Base-by-base conservation (phyloP, 1,140 invertebrate species). In the Meloidogyne exigua region DNA sequence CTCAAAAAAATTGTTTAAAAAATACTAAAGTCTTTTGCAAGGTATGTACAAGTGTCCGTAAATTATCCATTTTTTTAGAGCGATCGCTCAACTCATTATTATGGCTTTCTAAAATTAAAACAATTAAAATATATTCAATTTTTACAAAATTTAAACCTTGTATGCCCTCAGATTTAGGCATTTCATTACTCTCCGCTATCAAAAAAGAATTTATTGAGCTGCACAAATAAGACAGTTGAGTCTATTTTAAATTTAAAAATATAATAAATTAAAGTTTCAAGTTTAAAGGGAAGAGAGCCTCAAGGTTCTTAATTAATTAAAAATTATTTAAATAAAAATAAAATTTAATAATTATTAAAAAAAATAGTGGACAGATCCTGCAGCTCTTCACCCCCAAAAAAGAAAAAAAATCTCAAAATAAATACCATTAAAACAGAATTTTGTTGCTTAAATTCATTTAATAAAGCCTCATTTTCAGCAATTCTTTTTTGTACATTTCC, bases 401-500 rank as follows among this genome's bases (percentile, higher is more conserved):
- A 32, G 10, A 9, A 28, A 65, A 15, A 72, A 36, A 72, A 39
- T 63, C 9, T 36, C 18, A 11, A 70, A n/a, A 32, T 12, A n/a
- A 23, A 32, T 42, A 80, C 79, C 62, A 76, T 68, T 21, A 80
- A 65, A 28, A 26, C 26, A 25, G 18, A 21, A 42, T 70, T 64
- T 15, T 82, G 49, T 18, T 32, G 25, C 62, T 71, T 42, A 15
- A 62, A 81, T 15, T 73, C 28, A 23, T 72, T 36, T 10, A 78
- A 57, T 18, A 62, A 26, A 42, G 42, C 28, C n/a, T 82, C 81
- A 36, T 81, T 72, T 72, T 82, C 82, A n/a, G 63, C 70, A 15
- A 84, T 71, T 23, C 79, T 83, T 28, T 83, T 73, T 28, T 81
- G 77, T 11, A 82, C 69, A 26, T 82, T 79, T 44, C 36, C 65